phyloP scores from a whole-genome alignment of 2,888 invertebrate species.

The Machimus atricapillus region DNA sequence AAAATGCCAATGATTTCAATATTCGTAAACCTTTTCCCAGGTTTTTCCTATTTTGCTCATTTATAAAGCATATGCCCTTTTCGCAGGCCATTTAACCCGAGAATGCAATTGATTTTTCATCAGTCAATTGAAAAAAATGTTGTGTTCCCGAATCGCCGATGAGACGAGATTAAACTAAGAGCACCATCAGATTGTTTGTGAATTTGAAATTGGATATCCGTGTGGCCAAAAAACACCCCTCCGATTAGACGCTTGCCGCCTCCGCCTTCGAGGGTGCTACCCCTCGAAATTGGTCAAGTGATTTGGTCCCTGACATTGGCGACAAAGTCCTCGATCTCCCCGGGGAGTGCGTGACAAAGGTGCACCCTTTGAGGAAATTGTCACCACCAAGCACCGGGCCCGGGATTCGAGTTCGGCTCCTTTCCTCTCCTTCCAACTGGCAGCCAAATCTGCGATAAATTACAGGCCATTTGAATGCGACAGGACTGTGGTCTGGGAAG shows the following conservation, averaged over 20 bases:
- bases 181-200: not conserved
- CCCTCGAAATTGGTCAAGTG: not conserved
- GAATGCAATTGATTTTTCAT: not conserved
- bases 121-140: not conserved
- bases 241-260: conserved; percentile 1
- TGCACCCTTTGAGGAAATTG: conserved; percentile 8
- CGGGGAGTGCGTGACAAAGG: not conserved
- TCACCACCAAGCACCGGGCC: not conserved
- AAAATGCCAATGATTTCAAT: not conserved
- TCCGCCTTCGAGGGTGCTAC: not conserved
- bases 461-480: not conserved
- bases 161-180: not conserved
- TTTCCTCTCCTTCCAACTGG: not conserved
- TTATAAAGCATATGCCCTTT: not conserved
- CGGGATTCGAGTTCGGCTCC: not conserved
- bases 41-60: not conserved
- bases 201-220: conserved; percentile 42
- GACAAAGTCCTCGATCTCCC: not conserved
- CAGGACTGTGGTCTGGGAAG: not conserved
- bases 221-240: conserved; percentile 35
- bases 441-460: not conserved
- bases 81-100: not conserved
- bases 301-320: not conserved
- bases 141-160: not conserved
- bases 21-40: not conserved